phyloP scores from a whole-genome alignment of 2,888 invertebrate genomes.

The Mayetiola destructor region DNA sequence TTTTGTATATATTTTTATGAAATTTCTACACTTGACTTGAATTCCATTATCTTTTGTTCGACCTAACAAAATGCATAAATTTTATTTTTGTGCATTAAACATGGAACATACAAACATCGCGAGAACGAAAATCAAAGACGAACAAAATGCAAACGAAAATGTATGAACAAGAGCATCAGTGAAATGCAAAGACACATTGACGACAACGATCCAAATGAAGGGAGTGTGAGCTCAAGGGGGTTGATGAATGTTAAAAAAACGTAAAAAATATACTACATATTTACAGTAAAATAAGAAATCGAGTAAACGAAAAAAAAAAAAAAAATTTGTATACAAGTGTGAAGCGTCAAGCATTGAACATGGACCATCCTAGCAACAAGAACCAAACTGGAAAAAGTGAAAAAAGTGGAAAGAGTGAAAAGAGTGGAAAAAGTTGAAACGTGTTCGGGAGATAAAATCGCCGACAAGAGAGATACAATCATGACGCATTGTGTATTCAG shows the following conservation, averaged over 20 bases:
- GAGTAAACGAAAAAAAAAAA: too few relatives aligned
- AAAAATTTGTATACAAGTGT: too few relatives aligned
- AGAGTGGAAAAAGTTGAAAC: constrained; percentile 3
- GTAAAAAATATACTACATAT: too few relatives aligned
- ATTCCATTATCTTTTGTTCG: constrained; percentile 10
- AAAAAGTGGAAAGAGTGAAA: not conserved
- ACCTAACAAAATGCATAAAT: constrained; percentile 10
- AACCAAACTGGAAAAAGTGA: too few relatives aligned
- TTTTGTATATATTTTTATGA: not conserved
- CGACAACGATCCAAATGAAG: too few relatives aligned
- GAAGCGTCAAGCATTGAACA: too few relatives aligned
- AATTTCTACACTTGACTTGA: constrained; percentile 11
- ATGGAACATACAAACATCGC: not conserved
- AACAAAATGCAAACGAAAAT: not conserved
- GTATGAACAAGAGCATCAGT: not conserved
- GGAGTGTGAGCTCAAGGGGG: too few relatives aligned
- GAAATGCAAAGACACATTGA: too few relatives aligned
- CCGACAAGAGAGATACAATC: constrained; percentile 3
- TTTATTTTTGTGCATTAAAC: constrained; percentile 8
- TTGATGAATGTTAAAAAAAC: too few relatives aligned
- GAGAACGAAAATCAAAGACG: not conserved
- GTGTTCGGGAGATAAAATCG: constrained; percentile 11
- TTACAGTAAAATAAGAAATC: too few relatives aligned
- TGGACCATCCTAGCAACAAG: too few relatives aligned
- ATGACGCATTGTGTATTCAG: constrained; percentile 9